Conservation (phyloP, 2,797 vertebrate genomes). For the Anableps anableps region DNA sequence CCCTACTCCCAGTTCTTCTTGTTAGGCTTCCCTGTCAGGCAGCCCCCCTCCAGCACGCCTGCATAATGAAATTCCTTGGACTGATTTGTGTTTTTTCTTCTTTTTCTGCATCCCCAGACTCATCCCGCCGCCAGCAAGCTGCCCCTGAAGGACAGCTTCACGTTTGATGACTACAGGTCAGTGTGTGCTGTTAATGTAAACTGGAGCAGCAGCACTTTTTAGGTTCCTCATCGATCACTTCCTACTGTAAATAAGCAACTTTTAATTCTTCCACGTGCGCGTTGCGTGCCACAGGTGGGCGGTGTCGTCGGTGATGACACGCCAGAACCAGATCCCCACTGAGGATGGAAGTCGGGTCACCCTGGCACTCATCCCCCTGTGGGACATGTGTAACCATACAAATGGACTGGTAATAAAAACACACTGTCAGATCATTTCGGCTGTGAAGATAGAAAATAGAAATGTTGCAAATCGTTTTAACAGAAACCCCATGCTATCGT, state of each 20-base stretch:
- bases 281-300: conserved; percentile 87
- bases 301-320: conserved; percentile 97
- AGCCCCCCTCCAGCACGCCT: conserved; percentile 67
- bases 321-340: conserved; percentile 98
- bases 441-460: background rate
- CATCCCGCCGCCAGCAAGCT: conserved; percentile 96
- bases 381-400: conserved; percentile 99
- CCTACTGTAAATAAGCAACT: background rate
- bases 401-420: conserved; percentile 90
- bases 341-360: conserved; percentile 96
- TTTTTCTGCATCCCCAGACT: conserved; percentile 85
- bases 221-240: background rate
- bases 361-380: conserved; percentile 94
- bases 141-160: conserved; percentile 97
- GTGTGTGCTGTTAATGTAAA: conserved; percentile 62
- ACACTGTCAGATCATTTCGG: background rate
- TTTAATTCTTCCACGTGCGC: background rate
- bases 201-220: conserved; percentile 3
- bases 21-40: conserved; percentile 90
- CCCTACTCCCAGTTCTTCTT: conserved; percentile 90
- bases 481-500: background rate
- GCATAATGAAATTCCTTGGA: conserved; percentile 90
- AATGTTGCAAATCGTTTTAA: background rate
- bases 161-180: conserved; percentile 98
- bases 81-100: conserved; percentile 81